These are phyloP conservation scores for Alloplasta piceator DNA, from an alignment of 2,888 invertebrate genomes.

Conservation along the genomic window DNA sequence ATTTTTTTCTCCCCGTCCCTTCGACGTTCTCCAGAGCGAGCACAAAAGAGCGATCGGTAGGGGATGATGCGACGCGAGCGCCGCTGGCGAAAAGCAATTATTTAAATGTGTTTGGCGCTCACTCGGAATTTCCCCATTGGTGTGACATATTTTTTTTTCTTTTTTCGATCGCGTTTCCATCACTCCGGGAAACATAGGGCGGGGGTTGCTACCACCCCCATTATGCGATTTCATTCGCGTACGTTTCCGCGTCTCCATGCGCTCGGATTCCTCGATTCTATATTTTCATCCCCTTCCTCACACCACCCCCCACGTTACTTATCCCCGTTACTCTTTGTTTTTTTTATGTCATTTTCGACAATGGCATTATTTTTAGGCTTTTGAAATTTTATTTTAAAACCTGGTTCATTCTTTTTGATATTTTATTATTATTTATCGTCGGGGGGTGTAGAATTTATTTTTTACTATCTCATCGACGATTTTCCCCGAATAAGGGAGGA, in stretches of 20 bases:
- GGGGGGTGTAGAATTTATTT: too few relatives aligned
- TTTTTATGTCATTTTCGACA: slow-evolving; percentile 46
- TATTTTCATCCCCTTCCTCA: slow-evolving; percentile 35
- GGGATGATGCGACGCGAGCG: slow-evolving; percentile 53
- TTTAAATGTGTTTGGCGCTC: slow-evolving; percentile 61
- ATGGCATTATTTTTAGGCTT: slow-evolving; percentile 33
- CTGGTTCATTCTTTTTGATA: too few relatives aligned
- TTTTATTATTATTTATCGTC: too few relatives aligned
- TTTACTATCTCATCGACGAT: too few relatives aligned
- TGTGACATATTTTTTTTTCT: slow-evolving; percentile 46
- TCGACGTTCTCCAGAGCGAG: slow-evolving; percentile 19
- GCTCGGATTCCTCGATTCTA: slow-evolving; percentile 40
- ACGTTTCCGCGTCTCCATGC: not conserved
- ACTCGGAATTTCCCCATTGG: slow-evolving; percentile 55
- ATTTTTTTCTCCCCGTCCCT: slow-evolving; percentile 1
- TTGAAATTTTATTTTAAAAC: slow-evolving; percentile 7
- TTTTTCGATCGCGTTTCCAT: slow-evolving; percentile 28
- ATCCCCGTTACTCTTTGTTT: slow-evolving; percentile 29
- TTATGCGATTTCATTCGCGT: slow-evolving; percentile 33
- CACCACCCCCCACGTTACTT: slow-evolving; percentile 4
- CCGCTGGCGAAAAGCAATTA: slow-evolving; percentile 63
- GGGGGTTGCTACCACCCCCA: slow-evolving; percentile 40
- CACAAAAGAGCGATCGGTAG: slow-evolving; percentile 25
- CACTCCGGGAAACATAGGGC: slow-evolving; percentile 6
- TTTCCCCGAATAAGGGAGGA: too few relatives aligned